Percentiles rank a stretch among this genome's conserved stretches.
Evolutionary conservation across 2,113 vertebrate species (phyloP).

Genomic region (Oxyruncus cristatus): DNA sequence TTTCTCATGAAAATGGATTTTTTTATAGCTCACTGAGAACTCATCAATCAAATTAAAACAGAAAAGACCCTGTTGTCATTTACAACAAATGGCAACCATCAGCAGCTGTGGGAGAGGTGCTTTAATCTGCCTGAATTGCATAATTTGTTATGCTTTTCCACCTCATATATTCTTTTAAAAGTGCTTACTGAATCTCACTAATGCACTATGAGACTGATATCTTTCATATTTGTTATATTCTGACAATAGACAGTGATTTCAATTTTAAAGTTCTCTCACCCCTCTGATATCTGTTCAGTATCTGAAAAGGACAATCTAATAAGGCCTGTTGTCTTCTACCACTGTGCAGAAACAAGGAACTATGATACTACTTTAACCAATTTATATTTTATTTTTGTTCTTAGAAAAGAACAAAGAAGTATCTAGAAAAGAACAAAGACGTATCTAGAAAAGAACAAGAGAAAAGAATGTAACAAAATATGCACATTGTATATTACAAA

Average conservation of each 20-base stretch:
- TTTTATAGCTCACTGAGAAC: background rate
- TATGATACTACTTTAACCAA: background rate
- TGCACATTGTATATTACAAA: background rate
- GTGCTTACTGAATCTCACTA: background rate
- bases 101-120: background rate
- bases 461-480: background rate
- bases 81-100: constrained; percentile 17
- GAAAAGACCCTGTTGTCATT: background rate
- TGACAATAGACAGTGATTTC: background rate
- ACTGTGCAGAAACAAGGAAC: background rate
- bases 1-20: constrained; percentile 11
- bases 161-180: background rate
- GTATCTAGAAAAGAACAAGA: background rate
- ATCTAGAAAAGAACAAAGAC: background rate
- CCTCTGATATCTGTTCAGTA: background rate
- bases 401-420: background rate
- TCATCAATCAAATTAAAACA: constrained; percentile 37
- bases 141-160: background rate
- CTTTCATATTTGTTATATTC: background rate
- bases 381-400: no score
- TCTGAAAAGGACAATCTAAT: background rate
- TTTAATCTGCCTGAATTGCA: background rate
- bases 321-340: background rate
- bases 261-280: background rate
- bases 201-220: background rate